phyloP scores from a whole-genome alignment of 53 echinoderm and acorn worm genomes.

The Temnopleurus reevesii region DNA sequence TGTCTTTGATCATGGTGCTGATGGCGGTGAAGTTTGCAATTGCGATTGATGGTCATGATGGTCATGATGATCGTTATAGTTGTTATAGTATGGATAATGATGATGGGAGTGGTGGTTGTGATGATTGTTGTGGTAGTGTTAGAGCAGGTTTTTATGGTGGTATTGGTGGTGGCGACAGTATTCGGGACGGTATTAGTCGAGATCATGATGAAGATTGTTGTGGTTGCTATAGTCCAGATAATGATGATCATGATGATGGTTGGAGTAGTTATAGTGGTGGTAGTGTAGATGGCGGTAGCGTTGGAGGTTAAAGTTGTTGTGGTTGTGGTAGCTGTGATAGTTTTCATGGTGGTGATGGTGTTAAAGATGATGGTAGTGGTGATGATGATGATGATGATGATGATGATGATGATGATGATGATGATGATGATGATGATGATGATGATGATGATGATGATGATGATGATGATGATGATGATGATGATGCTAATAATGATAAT shows the following conservation, averaged over 20 bases:
- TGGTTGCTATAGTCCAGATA: background rate
- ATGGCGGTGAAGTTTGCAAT: too few species aligned
- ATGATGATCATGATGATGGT: background rate
- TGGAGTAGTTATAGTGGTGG: background rate
- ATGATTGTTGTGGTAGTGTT: background rate
- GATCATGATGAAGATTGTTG: background rate
- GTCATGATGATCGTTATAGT: too few species aligned
- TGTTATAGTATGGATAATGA: background rate
- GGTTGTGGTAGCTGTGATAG: background rate
- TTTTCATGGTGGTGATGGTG: background rate
- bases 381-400: background rate
- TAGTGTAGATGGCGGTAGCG: background rate
- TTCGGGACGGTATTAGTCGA: background rate
- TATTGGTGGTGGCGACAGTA: too few species aligned
- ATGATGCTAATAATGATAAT: background rate
- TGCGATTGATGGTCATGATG: too few species aligned
- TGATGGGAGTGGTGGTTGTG: background rate
- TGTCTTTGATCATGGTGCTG: too few species aligned
- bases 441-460: background rate
- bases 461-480: slow-evolving; percentile 1
- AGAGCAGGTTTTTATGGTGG: background rate
- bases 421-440: slow-evolving; percentile 25
- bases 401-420: slow-evolving; percentile 31
- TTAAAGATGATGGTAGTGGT: slow-evolving; percentile 15
- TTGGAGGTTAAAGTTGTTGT: too few species aligned